Conservation (phyloP, 1,140 invertebrate genomes). For the Glomeris maerens region DNA sequence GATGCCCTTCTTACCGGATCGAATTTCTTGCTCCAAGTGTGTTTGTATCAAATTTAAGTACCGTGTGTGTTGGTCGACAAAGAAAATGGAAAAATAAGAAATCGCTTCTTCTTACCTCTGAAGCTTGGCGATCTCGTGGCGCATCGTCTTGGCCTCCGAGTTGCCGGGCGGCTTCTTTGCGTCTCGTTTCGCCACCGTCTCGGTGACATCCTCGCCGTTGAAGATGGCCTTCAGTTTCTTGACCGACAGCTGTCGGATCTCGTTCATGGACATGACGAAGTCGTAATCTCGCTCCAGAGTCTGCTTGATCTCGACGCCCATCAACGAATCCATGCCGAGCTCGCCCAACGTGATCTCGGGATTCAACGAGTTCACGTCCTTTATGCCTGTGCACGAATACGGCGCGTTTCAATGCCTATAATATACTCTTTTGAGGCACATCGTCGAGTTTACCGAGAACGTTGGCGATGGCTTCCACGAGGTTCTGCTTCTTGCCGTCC, state of each 20-base stretch:
- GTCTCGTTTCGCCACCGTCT: too few species aligned
- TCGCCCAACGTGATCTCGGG: slow-evolving; percentile 45
- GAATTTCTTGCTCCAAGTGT: too few species aligned
- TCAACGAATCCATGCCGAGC: slow-evolving; percentile 43
- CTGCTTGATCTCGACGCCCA: slow-evolving; percentile 47
- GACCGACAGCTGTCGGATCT: slow-evolving; percentile 69
- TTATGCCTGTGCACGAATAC: slow-evolving; percentile 39
- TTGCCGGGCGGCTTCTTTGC: too few species aligned
- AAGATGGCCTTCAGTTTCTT: slow-evolving; percentile 52
- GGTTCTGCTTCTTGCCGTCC: slow-evolving; percentile 14
- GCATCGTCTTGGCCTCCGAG: too few species aligned
- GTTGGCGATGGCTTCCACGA: slow-evolving; percentile 28
- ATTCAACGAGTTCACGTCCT: slow-evolving; percentile 62
- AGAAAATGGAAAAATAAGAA: too few species aligned
- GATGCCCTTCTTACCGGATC: too few species aligned
- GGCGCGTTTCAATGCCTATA: neutral
- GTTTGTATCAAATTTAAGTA: too few species aligned
- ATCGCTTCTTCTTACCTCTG: too few species aligned
- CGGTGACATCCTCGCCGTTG: slow-evolving; percentile 25
- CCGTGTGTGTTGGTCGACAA: too few species aligned
- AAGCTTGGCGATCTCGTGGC: too few species aligned
- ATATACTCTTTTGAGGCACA: slow-evolving; percentile 17
- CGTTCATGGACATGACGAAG: slow-evolving; percentile 65
- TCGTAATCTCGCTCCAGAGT: slow-evolving; percentile 50
- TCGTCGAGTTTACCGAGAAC: slow-evolving; percentile 32